These are phyloP conservation scores for Phaedon cochleariae DNA, from an alignment of 2,888 invertebrate genomes.

Conservation along the genomic window DNA sequence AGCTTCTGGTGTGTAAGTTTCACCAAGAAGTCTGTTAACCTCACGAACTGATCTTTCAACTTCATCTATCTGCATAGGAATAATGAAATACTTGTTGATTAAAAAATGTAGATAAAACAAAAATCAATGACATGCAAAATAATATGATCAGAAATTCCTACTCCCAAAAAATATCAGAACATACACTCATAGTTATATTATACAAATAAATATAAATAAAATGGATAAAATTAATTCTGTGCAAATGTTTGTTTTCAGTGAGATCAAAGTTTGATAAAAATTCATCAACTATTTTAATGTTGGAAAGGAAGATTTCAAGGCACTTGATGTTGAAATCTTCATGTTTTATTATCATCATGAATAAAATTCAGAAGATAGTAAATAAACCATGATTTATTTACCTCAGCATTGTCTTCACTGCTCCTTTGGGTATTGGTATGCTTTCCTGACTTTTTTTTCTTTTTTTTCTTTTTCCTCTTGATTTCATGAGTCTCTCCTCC, in stretches of 20 bases:
- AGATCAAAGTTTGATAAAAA: no score
- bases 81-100: conserved; percentile 16
- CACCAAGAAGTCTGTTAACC: conserved; percentile 73
- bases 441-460: conserved; percentile 71
- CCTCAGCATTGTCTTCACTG: conserved; percentile 73
- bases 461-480: conserved; percentile 67
- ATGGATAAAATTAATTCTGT: no score
- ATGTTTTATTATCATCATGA: no score
- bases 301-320: no score
- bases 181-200: no score
- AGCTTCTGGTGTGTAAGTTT: conserved; percentile 56
- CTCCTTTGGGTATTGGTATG: conserved; percentile 64
- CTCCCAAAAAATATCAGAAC: no score
- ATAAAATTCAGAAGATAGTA: neutral
- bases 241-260: no score
- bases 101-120: neutral
- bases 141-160: no score
- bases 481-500: conserved; percentile 63
- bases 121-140: no score
- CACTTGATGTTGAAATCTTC: no score
- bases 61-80: conserved; percentile 73
- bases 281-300: no score
- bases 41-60: conserved; percentile 73
- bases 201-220: no score
- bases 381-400: conserved; percentile 41